These are phyloP conservation scores for Hoplostethus atlanticus DNA, from an alignment of 2,797 vertebrate species.

Conservation along the genomic window DNA sequence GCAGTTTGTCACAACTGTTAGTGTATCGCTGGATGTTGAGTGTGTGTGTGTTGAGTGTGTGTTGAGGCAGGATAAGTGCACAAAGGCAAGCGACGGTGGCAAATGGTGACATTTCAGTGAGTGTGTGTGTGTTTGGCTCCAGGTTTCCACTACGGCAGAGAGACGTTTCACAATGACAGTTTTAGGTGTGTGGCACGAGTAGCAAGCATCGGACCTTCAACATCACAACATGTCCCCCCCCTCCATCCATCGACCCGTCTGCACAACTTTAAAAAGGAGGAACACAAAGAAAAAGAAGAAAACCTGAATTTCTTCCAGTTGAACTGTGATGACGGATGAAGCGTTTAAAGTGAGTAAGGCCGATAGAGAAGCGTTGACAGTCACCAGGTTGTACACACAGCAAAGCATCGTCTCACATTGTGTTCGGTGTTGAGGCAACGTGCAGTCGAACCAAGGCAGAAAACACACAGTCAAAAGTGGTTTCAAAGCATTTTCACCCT, in stretches of 20 bases:
- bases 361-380: no score
- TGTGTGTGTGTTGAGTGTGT: conserved; percentile 6
- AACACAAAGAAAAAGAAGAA: no score
- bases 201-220: conserved; percentile 22
- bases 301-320: no score
- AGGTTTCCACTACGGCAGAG: conserved; percentile 42
- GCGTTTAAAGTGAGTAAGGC: no score
- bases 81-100: conserved; percentile 19
- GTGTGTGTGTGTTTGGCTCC: conserved; percentile 41
- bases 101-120: conserved; percentile 13
- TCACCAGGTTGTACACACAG: no score
- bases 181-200: conserved; percentile 36
- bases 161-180: conserved; percentile 32
- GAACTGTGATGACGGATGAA: no score
- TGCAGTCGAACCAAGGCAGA: no score
- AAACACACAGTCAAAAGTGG: no score
- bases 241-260: conserved; percentile 27
- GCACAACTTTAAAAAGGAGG: no score
- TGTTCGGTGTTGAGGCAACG: no score
- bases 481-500: no score
- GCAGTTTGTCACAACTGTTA: conserved; percentile 18
- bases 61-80: conserved; percentile 33
- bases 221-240: conserved; percentile 4
- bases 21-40: conserved; percentile 11
- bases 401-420: no score